These are phyloP conservation scores for Cerceris rybyensis DNA, from an alignment of 2,888 invertebrate genomes.

Conservation along the genomic window DNA sequence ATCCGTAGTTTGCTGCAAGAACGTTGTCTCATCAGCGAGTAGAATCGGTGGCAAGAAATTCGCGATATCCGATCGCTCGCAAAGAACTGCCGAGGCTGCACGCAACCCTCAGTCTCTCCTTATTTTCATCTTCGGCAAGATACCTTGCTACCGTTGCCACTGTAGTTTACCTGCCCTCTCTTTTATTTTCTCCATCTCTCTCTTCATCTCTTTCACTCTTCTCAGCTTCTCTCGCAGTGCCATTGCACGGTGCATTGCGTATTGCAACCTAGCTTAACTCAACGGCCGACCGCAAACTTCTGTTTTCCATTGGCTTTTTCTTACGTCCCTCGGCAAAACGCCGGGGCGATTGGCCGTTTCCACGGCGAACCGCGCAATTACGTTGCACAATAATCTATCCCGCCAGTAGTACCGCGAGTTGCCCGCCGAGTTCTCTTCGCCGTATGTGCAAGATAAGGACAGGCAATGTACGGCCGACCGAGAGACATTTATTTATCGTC, in stretches of 20 bases:
- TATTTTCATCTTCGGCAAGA: constrained; percentile 41
- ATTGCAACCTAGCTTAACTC: constrained; percentile 22
- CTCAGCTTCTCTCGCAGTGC: background rate
- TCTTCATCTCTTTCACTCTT: background rate
- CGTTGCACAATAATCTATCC: constrained; percentile 71
- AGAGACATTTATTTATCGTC: constrained; percentile 47
- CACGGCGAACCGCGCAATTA: constrained; percentile 72
- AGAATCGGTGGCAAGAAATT: constrained; percentile 43
- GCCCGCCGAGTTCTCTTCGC: background rate
- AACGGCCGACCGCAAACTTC: constrained; percentile 62
- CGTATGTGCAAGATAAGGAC: background rate
- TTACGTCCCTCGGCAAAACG: constrained; percentile 63
- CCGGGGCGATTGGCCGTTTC: constrained; percentile 69
- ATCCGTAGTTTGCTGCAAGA: constrained; percentile 50
- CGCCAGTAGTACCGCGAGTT: constrained; percentile 36
- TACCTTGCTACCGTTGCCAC: constrained; percentile 17
- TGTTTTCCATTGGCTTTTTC: constrained; percentile 68
- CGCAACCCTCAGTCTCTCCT: constrained; percentile 44
- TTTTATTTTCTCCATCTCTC: background rate
- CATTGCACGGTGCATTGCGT: constrained; percentile 42
- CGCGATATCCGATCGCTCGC: constrained; percentile 32
- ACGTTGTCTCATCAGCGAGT: constrained; percentile 4
- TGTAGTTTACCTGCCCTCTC: constrained; percentile 11
- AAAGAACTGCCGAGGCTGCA: constrained; percentile 23
- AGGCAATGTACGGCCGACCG: background rate